These are phyloP conservation scores for Nasonia giraulti DNA, from an alignment of 1,140 invertebrate species.

Conservation along the genomic window DNA sequence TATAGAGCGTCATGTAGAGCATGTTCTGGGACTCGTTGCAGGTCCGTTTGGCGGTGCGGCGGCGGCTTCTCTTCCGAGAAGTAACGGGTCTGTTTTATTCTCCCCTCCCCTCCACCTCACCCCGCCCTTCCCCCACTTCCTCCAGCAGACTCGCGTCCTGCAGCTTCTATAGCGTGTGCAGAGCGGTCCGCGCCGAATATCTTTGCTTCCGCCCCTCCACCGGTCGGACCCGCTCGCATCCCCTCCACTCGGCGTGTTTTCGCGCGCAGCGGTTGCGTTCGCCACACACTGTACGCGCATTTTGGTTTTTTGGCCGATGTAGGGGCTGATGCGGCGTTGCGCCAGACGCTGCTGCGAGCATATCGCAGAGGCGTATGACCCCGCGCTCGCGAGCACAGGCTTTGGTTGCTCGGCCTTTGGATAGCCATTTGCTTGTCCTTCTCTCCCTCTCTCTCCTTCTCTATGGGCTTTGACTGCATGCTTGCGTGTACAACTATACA, in stretches of 20 bases:
- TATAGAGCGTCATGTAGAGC: slow-evolving; percentile 34
- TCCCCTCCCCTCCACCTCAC: slow-evolving; percentile 50
- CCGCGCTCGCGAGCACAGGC: too few relatives aligned
- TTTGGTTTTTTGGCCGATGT: neutral
- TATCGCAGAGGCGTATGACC: neutral
- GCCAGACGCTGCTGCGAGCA: neutral
- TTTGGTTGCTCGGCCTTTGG: neutral
- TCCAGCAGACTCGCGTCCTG: neutral
- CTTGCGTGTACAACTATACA: neutral
- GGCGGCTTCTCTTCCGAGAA: slow-evolving; percentile 70
- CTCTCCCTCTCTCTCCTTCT: neutral
- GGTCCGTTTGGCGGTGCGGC: slow-evolving; percentile 68
- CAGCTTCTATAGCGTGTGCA: neutral
- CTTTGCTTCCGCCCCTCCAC: neutral
- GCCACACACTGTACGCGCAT: neutral
- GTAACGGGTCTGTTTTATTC: slow-evolving; percentile 71
- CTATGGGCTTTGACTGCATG: neutral
- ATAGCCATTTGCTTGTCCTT: neutral
- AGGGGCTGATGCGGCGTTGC: neutral
- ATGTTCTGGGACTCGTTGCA: slow-evolving; percentile 58
- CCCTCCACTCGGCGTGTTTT: neutral
- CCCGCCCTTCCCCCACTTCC: slow-evolving; percentile 7
- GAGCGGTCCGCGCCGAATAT: neutral
- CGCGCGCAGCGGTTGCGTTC: neutral
- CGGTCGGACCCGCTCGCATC: neutral